Evolutionary conservation across 2,888 invertebrate genomes (phyloP), one percentile per base, ranked within the genome.

Genomic region (Caenorhabditis afra): DNA sequence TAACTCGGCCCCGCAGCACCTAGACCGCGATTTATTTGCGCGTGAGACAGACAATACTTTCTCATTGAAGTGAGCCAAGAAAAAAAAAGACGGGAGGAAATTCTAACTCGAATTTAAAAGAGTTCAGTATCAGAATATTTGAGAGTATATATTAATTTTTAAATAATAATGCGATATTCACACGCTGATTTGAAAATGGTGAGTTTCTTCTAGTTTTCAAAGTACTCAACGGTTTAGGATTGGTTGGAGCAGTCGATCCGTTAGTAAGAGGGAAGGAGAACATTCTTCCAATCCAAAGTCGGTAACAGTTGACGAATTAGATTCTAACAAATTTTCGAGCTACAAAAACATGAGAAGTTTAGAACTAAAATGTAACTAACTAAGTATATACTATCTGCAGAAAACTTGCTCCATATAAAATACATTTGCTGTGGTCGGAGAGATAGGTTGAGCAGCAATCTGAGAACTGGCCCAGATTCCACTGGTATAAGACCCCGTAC

Each of bases 331-430:
- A 7, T 75, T 75, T 37, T 81, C 77, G 5, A 86, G 58, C 86
- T 86, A 55, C 49, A 83, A 68, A 37, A 16, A 5, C 20, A 18
- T 49, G 29, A 29, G 29, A 29, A 29, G 29, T 29, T 29, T 29
- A 29, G 3, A 29, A 29, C 7, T 3, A 29, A 29, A 29, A 29
- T n/a, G n/a, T 7, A 29, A 29, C 29, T 55, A 41, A 84, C 85
- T 65, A 83, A 53, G 14, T 53, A n/a, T 14, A 82, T 64, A 23
- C 81, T 78, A 0, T 77, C 78, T 0, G 65, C 59, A 5, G 81
- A 71, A 58, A 87, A 86, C 22, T 85, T 83, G 68, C 87, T 85
- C 87, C 87, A 87, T 18, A 87, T 84, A 39, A 87, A 84, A 59
- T 85, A 87, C 55, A 87, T 84, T 67, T 87, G 87, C n/a, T 81